Conservation (phyloP, 2,888 invertebrate species). For the Bibio marci region DNA sequence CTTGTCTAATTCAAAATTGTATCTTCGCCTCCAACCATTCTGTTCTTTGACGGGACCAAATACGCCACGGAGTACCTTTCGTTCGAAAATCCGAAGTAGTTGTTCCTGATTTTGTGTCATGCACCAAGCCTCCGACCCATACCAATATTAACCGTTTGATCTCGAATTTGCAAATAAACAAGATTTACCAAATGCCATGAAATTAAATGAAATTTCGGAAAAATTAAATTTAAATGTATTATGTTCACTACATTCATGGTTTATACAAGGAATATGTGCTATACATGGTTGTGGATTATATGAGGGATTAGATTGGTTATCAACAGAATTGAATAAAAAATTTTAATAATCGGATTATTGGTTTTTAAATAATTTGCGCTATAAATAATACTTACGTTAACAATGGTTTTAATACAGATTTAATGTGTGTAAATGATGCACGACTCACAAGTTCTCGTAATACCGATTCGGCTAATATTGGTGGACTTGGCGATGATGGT, state of each 20-base stretch:
- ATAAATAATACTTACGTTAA: conserved; percentile 48
- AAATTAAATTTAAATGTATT: conserved; percentile 95
- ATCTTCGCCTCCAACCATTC: too few species aligned
- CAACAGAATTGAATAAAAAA: conserved; percentile 88
- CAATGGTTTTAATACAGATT: conserved; percentile 75
- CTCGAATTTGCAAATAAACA: conserved; percentile 99
- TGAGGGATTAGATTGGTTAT: conserved; percentile 99
- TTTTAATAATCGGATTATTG: conserved; percentile 17
- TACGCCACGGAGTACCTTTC: conserved; percentile 96
- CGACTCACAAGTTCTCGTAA: conserved; percentile 88
- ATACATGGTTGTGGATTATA: conserved; percentile 98
- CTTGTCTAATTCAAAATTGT: too few species aligned
- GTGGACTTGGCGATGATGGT: conserved; percentile 39
- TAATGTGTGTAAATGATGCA: conserved; percentile 88
- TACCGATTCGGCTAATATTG: conserved; percentile 82
- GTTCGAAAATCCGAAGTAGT: conserved; percentile 99
- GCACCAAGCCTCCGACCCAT: conserved; percentile 96
- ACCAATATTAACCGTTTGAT: conserved; percentile 98
- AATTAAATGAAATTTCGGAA: conserved; percentile 98
- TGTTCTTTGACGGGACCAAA: too few species aligned
- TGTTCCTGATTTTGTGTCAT: conserved; percentile 98
- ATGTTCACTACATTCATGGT: conserved; percentile 91
- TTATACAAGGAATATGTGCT: conserved; percentile 95
- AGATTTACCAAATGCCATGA: conserved; percentile 99
- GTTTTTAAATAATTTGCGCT: neutral